Conservation (phyloP, 2,113 vertebrate species). For the Xerus inauris region DNA sequence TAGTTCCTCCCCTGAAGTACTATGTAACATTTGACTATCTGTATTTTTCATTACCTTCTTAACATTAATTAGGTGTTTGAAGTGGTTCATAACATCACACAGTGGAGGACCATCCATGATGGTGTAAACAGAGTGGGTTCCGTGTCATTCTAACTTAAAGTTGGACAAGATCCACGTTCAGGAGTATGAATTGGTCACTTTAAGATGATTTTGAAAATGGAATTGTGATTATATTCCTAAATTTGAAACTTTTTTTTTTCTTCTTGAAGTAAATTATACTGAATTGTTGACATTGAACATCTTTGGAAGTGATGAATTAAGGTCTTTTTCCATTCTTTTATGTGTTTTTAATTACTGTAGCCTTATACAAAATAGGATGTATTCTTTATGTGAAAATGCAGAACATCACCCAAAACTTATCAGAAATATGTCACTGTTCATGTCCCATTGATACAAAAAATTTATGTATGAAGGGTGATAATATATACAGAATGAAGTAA, state of each 20-base stretch:
- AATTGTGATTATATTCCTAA: neutral
- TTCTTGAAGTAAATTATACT: neutral
- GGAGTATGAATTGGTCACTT: neutral
- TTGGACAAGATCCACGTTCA: neutral
- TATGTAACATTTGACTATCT: neutral
- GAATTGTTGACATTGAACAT: neutral
- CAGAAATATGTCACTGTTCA: neutral
- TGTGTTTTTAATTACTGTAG: too few species aligned
- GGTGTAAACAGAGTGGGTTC: neutral
- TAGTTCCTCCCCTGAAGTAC: rapidly evolving
- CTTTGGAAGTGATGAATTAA: neutral
- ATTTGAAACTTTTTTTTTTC: neutral
- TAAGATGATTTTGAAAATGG: neutral
- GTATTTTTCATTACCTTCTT: neutral
- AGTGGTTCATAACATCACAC: neutral
- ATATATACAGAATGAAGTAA: neutral
- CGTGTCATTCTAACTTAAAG: neutral
- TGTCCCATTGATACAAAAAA: neutral
- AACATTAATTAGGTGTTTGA: neutral
- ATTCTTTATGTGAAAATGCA: neutral
- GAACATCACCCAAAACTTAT: neutral
- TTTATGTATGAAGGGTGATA: neutral
- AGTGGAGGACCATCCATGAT: neutral
- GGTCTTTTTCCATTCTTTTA: neutral
- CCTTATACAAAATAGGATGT: neutral